Evolutionary conservation across 2,113 vertebrate genomes (phyloP).

Genomic region (Nibea coibor): DNA sequence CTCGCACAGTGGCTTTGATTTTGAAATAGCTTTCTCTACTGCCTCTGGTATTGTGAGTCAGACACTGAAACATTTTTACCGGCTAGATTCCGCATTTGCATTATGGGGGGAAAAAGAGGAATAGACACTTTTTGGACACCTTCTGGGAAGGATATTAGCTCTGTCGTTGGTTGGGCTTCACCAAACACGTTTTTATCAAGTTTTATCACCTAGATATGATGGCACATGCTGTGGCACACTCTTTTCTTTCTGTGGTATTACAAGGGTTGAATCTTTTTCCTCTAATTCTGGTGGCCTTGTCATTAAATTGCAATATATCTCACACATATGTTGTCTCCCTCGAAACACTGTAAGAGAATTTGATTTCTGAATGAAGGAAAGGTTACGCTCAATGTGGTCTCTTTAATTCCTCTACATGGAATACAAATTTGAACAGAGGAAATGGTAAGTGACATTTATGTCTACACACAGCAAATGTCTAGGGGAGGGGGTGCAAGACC

Average conservation of each 20-base stretch:
- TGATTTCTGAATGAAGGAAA: slow-evolving; percentile 46
- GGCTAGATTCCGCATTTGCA: slow-evolving; percentile 21
- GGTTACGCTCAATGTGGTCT: slow-evolving; percentile 44
- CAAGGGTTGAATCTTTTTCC: slow-evolving; percentile 43
- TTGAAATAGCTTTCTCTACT: slow-evolving; percentile 20
- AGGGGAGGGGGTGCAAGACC: background rate
- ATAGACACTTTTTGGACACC: background rate
- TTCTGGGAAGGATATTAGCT: background rate
- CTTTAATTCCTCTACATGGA: slow-evolving; percentile 29
- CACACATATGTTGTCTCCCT: slow-evolving; percentile 36
- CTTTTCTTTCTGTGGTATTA: background rate
- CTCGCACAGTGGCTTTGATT: slow-evolving; percentile 29
- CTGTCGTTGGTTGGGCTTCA: background rate
- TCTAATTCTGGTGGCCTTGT: slow-evolving; percentile 28
- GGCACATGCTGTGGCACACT: slow-evolving; percentile 1
- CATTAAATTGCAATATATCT: slow-evolving; percentile 29
- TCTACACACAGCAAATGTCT: background rate
- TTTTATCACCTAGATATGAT: slow-evolving; percentile 24
- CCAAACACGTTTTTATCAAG: slow-evolving; percentile 19
- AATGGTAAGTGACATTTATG: background rate
- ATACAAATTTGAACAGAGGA: slow-evolving; percentile 29
- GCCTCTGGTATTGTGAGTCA: slow-evolving; percentile 43
- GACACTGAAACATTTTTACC: slow-evolving; percentile 1
- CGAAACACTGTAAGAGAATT: slow-evolving; percentile 17
- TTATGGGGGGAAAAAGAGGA: background rate